A percentile compares a stretch with the other conserved stretches of the same genome.
phyloP scores from a whole-genome alignment of 2,888 invertebrate genomes.

The Hipparchia sbordonii region DNA sequence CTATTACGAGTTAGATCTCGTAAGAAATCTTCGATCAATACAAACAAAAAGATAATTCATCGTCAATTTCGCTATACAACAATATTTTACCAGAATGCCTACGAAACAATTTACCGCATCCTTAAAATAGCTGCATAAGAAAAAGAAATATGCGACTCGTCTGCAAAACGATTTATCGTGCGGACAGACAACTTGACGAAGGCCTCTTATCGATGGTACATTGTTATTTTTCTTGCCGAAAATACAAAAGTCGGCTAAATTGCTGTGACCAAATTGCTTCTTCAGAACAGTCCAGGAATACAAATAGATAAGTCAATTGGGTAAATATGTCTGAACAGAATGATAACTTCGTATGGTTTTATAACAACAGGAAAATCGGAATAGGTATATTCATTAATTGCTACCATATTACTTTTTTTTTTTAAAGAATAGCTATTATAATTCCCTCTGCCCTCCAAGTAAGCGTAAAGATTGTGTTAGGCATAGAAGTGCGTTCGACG shows the following conservation, averaged over 20 bases:
- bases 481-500: too few relatives aligned
- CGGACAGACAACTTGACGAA: conserved; percentile 73
- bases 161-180: conserved; percentile 69
- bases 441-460: too few relatives aligned
- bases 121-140: conserved; percentile 49
- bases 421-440: too few relatives aligned
- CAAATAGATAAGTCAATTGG: conserved; percentile 27
- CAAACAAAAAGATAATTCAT: too few relatives aligned
- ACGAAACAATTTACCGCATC: conserved; percentile 9
- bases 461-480: too few relatives aligned
- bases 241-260: conserved; percentile 70
- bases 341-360: neutral
- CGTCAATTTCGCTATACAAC: neutral
- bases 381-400: neutral
- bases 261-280: conserved; percentile 58
- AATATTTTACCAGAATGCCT: neutral
- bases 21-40: too few relatives aligned
- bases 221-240: conserved; percentile 72
- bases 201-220: conserved; percentile 75
- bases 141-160: conserved; percentile 66
- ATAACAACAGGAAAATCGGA: neutral
- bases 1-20: too few relatives aligned
- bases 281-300: conserved; percentile 32
- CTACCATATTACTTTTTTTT: neutral
- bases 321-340: conserved; percentile 13